Base-by-base conservation (phyloP, 2,888 invertebrate species). In the Strigamia maritima region DNA sequence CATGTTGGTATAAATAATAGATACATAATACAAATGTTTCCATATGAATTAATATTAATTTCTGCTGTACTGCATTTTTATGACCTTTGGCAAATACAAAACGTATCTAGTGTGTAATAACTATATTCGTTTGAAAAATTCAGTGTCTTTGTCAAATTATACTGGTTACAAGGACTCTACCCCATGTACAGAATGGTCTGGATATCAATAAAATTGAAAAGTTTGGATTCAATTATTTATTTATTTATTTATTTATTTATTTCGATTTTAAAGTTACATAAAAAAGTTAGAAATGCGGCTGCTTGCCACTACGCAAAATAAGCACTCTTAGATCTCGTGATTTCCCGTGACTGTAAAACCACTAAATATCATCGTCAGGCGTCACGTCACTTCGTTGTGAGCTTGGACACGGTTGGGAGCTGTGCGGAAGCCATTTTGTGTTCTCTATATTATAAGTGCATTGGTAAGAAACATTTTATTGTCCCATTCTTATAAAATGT, bases 21-120 rank as follows among this genome's bases (percentile, higher is more conserved):
- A 31, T 31, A 31, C 31, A 31, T 31, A 31, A 31, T 31, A 7
- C 2, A 31, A 31, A 31, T 31, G 31, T 31, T 31, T 31, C 31
- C 31, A 31, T 31, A 31, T 31, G 31, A 7, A 31, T n/a, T 40
- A 14, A 10, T 40, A 40, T 40, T 40, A 10, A 40, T n/a, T 49
- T 49, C 49, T 49, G 49, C 2, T 49, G 14, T 49, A 10, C 49
- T 49, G 49, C 49, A 49, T 49, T 49, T 49, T n/a, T 49, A 49
- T 49, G 49, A 49, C 49, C 49, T 49, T 49, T 49, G 12, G 49
- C 49, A 49, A 49, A 49, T 49, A 49, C 49, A 49, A 49, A 49
- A 49, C 49, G 49, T 49, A 49, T 49, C 49, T 49, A 49, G 49
- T 49, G 49, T 49, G 49, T 49, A 49, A 49, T 49, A 49, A 49